Conservation (phyloP, 2,113 vertebrate species). For the Nestor notabilis region DNA sequence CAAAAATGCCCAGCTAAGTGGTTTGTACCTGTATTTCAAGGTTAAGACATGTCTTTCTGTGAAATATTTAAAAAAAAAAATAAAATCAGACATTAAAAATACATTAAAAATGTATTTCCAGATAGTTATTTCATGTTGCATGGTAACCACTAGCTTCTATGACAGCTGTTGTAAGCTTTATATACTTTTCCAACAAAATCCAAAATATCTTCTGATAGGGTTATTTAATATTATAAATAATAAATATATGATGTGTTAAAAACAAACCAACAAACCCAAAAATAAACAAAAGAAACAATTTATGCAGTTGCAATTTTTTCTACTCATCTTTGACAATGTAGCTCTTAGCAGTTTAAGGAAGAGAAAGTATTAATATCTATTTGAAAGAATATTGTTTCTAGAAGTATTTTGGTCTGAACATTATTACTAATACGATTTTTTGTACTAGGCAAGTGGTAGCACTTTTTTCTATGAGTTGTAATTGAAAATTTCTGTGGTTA, state of each 20-base stretch:
- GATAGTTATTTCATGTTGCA: not conserved
- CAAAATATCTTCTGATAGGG: not conserved
- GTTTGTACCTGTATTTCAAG: not conserved
- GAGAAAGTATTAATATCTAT: not conserved
- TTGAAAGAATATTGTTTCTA: not conserved
- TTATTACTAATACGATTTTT: not conserved
- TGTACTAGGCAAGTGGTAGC: not conserved
- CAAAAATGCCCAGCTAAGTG: not conserved
- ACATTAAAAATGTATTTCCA: not conserved
- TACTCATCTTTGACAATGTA: not conserved
- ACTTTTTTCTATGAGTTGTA: not conserved
- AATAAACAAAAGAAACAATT: not conserved
- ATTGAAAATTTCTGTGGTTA: not conserved
- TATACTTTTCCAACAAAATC: not conserved
- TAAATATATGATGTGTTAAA: not conserved
- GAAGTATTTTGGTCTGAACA: not conserved
- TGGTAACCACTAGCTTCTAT: not conserved
- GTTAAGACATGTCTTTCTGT: rapidly evolving
- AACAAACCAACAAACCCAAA: not conserved
- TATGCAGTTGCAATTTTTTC: not conserved
- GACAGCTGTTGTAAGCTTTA: not conserved
- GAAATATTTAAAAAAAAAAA: not conserved
- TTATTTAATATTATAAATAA: not conserved
- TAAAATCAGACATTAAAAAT: too few relatives aligned
- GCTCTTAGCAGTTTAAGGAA: not conserved